Conservation (phyloP, 2,797 vertebrate genomes). For the Cynodonichthys magdalenae region DNA sequence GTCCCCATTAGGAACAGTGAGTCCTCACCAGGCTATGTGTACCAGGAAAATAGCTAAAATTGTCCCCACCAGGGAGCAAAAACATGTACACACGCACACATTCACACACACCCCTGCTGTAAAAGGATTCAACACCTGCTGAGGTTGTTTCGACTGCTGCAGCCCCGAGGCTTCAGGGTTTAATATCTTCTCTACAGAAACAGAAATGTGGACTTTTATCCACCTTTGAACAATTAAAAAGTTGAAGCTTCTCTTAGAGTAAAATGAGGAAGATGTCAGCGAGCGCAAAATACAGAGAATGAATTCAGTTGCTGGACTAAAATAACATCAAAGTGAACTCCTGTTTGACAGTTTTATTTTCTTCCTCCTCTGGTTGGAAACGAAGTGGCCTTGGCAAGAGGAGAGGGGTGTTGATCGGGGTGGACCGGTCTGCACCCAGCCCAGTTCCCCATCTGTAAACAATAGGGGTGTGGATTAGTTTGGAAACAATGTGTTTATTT, state of each 20-base stretch:
- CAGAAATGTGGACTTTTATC: neutral
- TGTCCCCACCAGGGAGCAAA: no score
- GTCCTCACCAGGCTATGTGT: no score
- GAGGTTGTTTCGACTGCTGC: neutral
- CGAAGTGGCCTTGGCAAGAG: constrained; percentile 68
- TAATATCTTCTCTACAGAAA: neutral
- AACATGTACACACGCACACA: no score
- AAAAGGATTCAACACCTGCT: no score
- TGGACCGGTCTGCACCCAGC: constrained; percentile 71
- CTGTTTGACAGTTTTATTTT: constrained; percentile 48
- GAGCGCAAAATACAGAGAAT: neutral
- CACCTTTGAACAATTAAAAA: neutral
- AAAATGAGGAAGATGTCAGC: neutral
- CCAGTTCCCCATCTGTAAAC: constrained; percentile 83
- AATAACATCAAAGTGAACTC: constrained; percentile 59
- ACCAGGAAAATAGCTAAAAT: no score
- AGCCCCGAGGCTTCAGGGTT: neutral
- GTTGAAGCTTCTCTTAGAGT: neutral
- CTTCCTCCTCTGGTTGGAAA: constrained; percentile 61
- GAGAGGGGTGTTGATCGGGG: constrained; percentile 56
- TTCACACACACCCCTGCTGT: no score
- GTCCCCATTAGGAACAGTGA: no score
- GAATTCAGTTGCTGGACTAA: constrained; percentile 28
- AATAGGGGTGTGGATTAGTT: constrained; percentile 86
- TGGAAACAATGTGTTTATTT: constrained; percentile 90